phyloP scores from a whole-genome alignment of 2,888 invertebrate genomes.

The Pachycephus smyrnensis region DNA sequence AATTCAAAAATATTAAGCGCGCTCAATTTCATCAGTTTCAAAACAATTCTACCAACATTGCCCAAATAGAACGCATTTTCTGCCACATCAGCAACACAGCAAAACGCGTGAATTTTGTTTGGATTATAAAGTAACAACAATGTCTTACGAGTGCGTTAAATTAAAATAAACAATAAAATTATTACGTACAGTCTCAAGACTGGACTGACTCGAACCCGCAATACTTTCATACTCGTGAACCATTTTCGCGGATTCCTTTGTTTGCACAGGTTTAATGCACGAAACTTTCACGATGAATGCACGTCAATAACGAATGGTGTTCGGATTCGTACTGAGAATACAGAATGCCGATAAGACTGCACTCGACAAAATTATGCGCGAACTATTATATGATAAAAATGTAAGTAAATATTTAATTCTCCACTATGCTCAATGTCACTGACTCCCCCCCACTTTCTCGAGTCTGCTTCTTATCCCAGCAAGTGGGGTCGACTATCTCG shows the following conservation, averaged over 20 bases:
- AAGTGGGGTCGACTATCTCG: not conserved
- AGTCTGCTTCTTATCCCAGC: not conserved
- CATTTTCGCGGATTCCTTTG: not conserved
- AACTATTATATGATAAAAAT: not conserved
- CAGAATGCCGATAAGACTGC: not conserved
- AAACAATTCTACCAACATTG: not conserved
- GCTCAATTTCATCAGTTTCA: not conserved
- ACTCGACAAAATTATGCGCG: not conserved
- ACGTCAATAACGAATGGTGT: not conserved
- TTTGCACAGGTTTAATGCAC: not conserved
- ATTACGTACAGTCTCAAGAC: not conserved
- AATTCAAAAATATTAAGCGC: not conserved
- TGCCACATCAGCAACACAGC: not conserved
- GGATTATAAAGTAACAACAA: not conserved
- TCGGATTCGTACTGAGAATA: not conserved
- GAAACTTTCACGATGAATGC: not conserved
- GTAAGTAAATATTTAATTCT: not conserved
- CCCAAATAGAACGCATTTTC: not conserved
- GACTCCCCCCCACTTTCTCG: not conserved
- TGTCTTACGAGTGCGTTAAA: not conserved
- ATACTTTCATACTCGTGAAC: not conserved
- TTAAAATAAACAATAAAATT: not conserved
- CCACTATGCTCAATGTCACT: not conserved
- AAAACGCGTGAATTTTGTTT: not conserved
- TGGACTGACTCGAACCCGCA: not conserved